These are phyloP conservation scores for Oxystoma pomonae DNA, from an alignment of 2,888 invertebrate species.

Conservation along the genomic window DNA sequence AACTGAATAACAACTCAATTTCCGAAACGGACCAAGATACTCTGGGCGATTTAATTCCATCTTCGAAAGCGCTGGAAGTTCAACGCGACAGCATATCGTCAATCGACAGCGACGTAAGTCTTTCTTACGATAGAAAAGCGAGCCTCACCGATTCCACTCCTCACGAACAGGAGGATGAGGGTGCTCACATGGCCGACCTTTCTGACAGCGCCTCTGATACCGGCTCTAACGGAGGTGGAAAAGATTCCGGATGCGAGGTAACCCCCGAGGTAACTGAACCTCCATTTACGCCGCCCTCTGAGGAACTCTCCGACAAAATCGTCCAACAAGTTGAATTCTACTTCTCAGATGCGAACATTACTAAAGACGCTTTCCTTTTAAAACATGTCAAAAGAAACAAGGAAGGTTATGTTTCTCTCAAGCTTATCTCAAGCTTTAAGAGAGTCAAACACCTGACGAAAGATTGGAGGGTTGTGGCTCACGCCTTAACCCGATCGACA, in stretches of 20 bases:
- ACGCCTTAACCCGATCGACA: slow-evolving; percentile 72
- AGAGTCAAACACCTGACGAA: slow-evolving; percentile 90
- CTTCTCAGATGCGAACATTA: slow-evolving; percentile 92
- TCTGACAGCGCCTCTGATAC: slow-evolving; percentile 64
- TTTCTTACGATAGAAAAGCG: slow-evolving; percentile 50
- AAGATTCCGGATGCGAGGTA: slow-evolving; percentile 67
- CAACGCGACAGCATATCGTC: slow-evolving; percentile 59
- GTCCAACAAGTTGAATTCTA: slow-evolving; percentile 90
- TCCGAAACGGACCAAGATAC: slow-evolving; percentile 33
- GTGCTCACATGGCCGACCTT: slow-evolving; percentile 57
- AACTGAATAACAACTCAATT: slow-evolving; percentile 13
- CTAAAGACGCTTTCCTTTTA: slow-evolving; percentile 90
- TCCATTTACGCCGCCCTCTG: slow-evolving; percentile 65
- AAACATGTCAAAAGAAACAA: slow-evolving; percentile 94
- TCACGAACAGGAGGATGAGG: slow-evolving; percentile 53
- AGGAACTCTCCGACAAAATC: slow-evolving; percentile 74
- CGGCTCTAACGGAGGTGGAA: slow-evolving; percentile 59
- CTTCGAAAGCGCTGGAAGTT: slow-evolving; percentile 50
- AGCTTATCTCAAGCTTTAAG: slow-evolving; percentile 92
- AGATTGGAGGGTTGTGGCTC: slow-evolving; percentile 90
- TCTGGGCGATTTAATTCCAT: slow-evolving; percentile 43
- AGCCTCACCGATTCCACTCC: slow-evolving; percentile 34
- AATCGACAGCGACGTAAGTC: slow-evolving; percentile 57
- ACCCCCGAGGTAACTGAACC: slow-evolving; percentile 54
- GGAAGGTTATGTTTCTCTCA: slow-evolving; percentile 92